Evolutionary conservation across 1,140 invertebrate species (phyloP).

Genomic region (Drosophila albomicans): DNA sequence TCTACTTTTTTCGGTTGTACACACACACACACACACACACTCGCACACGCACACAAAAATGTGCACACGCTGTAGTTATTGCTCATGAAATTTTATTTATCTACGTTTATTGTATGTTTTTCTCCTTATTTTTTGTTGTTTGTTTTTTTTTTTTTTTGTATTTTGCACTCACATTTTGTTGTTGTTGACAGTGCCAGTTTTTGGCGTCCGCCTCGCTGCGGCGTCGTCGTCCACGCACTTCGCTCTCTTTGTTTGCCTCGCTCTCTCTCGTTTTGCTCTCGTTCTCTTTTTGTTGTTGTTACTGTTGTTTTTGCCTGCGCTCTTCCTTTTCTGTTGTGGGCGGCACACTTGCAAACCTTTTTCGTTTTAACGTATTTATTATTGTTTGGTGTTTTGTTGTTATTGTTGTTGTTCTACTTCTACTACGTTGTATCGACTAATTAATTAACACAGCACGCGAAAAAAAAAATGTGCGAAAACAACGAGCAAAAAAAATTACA

Average conservation of each 20-base stretch:
- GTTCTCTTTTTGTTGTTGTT: constrained; percentile 1
- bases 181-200: constrained; percentile 38
- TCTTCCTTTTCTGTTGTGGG: constrained; percentile 43
- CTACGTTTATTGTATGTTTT: constrained; percentile 30
- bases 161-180: constrained; percentile 67
- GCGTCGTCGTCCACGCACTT: constrained; percentile 24
- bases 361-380: constrained; percentile 31
- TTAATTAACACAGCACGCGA: constrained; percentile 52
- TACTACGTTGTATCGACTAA: constrained; percentile 46
- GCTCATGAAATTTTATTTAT: constrained; percentile 40
- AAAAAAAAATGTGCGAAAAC: constrained; percentile 24
- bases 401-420: constrained; percentile 29
- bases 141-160: constrained; percentile 25
- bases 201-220: constrained; percentile 28
- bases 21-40: constrained; percentile 20
- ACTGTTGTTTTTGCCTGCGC: constrained; percentile 1
- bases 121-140: constrained; percentile 21
- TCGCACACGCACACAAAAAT: constrained; percentile 17
- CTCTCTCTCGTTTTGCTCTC: constrained; percentile 11
- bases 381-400: constrained; percentile 34
- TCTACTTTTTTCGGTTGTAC: constrained; percentile 19
- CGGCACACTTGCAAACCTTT: constrained; percentile 64
- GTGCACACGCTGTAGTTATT: constrained; percentile 32
- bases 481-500: constrained; percentile 19
- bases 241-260: constrained; percentile 7